These are phyloP conservation scores for Antrozous pallidus DNA, from an alignment of 2,797 vertebrate species.

Conservation along the genomic window DNA sequence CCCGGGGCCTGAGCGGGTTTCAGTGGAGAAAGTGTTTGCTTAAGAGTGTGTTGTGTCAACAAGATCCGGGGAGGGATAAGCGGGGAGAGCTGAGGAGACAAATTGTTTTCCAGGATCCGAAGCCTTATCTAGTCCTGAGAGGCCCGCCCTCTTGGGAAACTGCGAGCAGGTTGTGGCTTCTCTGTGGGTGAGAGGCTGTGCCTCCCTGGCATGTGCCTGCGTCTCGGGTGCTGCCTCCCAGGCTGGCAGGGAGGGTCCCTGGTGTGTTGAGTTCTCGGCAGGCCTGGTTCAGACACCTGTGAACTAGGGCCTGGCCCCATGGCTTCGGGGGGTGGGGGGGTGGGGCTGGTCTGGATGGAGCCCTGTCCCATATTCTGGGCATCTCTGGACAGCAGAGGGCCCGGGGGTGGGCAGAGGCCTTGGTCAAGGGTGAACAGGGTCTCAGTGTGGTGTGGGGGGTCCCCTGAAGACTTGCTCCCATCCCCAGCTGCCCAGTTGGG, in stretches of 20 bases:
- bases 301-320: background rate
- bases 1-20: constrained; percentile 17
- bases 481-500: background rate
- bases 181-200: background rate
- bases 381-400: background rate
- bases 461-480: background rate
- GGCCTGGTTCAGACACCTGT: rapidly evolving
- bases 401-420: background rate
- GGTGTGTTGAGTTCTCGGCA: rapidly evolving
- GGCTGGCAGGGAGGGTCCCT: no score
- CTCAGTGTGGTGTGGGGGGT: background rate
- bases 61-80: constrained; percentile 45
- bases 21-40: constrained; percentile 36
- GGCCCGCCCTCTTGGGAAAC: constrained; percentile 30
- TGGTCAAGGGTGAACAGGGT: background rate
- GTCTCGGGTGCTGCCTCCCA: rapidly evolving
- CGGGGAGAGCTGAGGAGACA: background rate
- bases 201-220: background rate
- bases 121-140: background rate
- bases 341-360: background rate
- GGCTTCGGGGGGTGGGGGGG: background rate
- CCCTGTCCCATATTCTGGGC: background rate
- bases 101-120: constrained; percentile 42
- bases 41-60: constrained; percentile 65
- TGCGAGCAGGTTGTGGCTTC: background rate